These are phyloP conservation scores for Dolichomitus sp. DNA, from an alignment of 2,888 invertebrate genomes.

Conservation along the genomic window DNA sequence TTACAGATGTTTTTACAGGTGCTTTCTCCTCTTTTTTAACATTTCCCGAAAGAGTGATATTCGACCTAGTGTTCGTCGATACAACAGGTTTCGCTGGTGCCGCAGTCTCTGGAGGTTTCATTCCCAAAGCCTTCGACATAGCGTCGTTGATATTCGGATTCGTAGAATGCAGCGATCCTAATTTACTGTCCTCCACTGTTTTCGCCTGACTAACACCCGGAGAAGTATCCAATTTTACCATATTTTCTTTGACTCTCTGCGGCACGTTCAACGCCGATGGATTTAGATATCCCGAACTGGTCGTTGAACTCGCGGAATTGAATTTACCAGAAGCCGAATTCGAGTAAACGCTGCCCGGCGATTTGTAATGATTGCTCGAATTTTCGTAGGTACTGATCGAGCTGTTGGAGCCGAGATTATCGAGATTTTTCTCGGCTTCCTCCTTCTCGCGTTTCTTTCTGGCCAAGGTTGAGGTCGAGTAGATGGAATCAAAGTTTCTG, in stretches of 20 bases:
- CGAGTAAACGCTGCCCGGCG: conserved; percentile 89
- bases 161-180: conserved; percentile 64
- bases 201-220: not conserved
- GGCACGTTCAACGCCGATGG: conserved; percentile 92
- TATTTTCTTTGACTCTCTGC: conserved; percentile 76
- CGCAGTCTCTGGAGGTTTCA: conserved; percentile 74
- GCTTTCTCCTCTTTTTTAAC: conserved; percentile 67
- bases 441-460: conserved; percentile 88
- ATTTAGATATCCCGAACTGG: conserved; percentile 92
- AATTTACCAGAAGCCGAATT: conserved; percentile 86
- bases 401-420: conserved; percentile 77
- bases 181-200: conserved; percentile 69
- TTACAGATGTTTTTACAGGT: conserved; percentile 70
- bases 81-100: conserved; percentile 72
- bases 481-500: conserved; percentile 95
- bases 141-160: conserved; percentile 77
- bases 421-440: conserved; percentile 74
- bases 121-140: conserved; percentile 77
- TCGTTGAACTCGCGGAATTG: conserved; percentile 89
- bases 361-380: conserved; percentile 87
- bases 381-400: conserved; percentile 89
- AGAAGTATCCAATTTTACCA: conserved; percentile 25
- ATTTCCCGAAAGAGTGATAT: conserved; percentile 68
- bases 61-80: conserved; percentile 74
- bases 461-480: conserved; percentile 92